Percentiles rank a stretch among this genome's conserved stretches.
Conservation (phyloP, 1,140 invertebrate species). For the Ridgeia piscesae region DNA sequence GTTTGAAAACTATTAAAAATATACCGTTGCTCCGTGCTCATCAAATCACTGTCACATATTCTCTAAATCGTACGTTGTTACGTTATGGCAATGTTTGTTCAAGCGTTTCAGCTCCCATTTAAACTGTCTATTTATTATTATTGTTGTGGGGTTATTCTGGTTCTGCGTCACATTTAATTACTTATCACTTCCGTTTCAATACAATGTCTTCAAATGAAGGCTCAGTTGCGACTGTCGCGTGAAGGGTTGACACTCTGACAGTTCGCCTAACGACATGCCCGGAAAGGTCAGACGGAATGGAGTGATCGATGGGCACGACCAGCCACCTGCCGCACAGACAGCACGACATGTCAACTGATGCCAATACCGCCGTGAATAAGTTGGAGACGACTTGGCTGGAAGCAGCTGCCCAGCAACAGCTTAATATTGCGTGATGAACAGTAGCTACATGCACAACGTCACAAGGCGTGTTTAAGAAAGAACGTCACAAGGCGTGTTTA, state of each 20-base stretch:
- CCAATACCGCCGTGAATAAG: background rate
- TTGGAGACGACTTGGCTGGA: background rate
- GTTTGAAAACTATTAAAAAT: too few species aligned
- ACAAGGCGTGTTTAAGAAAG: background rate
- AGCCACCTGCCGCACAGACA: background rate
- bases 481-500: background rate
- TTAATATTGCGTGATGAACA: background rate
- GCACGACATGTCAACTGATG: background rate
- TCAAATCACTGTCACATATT: too few species aligned
- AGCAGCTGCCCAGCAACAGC: background rate
- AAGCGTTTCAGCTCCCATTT: too few species aligned
- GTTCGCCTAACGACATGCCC: background rate
- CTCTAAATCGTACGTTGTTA: too few species aligned
- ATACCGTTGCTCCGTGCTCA: too few species aligned
- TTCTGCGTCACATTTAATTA: too few species aligned
- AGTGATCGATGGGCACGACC: background rate
- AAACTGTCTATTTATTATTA: too few species aligned
- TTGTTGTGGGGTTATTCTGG: too few species aligned
- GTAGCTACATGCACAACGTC: background rate
- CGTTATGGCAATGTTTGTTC: too few species aligned
- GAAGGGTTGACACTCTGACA: background rate
- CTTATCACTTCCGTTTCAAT: too few species aligned
- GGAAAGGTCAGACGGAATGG: background rate
- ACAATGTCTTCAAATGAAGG: too few species aligned
- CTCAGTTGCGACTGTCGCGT: background rate